Base-by-base conservation (phyloP, 30 jellyfish, hydroid and myxozoan species). In the Catostylus mosaicus region DNA sequence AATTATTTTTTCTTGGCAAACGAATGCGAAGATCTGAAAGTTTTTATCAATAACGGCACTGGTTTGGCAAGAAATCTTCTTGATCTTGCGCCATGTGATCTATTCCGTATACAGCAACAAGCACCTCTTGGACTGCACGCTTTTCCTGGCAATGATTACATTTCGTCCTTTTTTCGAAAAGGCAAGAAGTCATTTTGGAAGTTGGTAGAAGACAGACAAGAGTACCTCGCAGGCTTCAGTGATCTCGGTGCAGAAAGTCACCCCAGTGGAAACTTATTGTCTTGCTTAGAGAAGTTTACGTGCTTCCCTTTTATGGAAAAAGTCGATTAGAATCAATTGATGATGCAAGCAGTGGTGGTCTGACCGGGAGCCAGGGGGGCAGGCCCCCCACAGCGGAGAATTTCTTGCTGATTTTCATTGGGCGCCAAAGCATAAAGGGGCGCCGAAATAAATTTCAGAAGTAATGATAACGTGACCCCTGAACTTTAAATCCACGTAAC, bases 121-220 rank as follows among this genome's bases (percentile, higher is more conserved):
- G 75, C 75, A 23, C 85, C 47, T 14, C 61, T 73, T 37, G 85
- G 73, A 22, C 73, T 73, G 73, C 73, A 73, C 47, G 85, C 85
- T 11, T 73, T 73, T 73, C 29, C 76, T 23, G 74, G 85, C 31
- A 73, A 73, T 73, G 85, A 43, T 54, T 73, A 73, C 73, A 50
- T 47, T 5, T 73, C 85, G 23, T 37, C 73, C 52, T 73, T 40
- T 40, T 75, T 50, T 24, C 40, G 63, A 35, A 75, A 75, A 75
- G 87, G 87, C 16, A 52, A 75, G 65, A 19, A 18, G 34, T 77
- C 87, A 30, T 75, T 54, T 59, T 75, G 78, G 87, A 75, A 69
- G 66, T 38, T 69, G 68, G 35, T 69, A 38, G 37, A 69, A 45
- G 82, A 38, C 66, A 38, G 37, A 24, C 27, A 57, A 33, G 43